Conservation (phyloP, 2,888 invertebrate species). For the Ormyrus pomaceus region DNA sequence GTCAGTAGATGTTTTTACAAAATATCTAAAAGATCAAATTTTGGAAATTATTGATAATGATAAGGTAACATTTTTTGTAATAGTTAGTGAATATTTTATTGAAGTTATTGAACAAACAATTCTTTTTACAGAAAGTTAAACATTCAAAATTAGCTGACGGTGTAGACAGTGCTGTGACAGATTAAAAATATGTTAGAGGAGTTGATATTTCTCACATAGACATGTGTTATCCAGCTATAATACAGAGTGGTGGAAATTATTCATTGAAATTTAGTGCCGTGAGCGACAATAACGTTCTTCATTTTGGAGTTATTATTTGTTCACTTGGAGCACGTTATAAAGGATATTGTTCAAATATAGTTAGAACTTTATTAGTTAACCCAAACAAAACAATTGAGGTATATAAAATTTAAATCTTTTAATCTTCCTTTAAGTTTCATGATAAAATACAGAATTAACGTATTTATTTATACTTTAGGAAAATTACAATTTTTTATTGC, state of each 20-base stretch:
- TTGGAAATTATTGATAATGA: slow-evolving; percentile 99
- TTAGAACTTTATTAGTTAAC: slow-evolving; percentile 96
- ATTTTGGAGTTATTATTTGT: slow-evolving; percentile 97
- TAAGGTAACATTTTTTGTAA: slow-evolving; percentile 78
- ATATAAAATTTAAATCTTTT: slow-evolving; percentile 33
- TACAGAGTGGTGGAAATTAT: slow-evolving; percentile 99
- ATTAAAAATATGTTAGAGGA: slow-evolving; percentile 95
- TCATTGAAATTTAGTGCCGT: slow-evolving; percentile 96
- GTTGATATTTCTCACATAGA: slow-evolving; percentile 94
- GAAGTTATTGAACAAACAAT: too few species aligned
- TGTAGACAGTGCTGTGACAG: slow-evolving; percentile 93
- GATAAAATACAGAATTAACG: neutral
- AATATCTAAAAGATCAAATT: slow-evolving; percentile 97
- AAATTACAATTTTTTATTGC: slow-evolving; percentile 94
- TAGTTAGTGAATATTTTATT: too few species aligned
- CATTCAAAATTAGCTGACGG: slow-evolving; percentile 97
- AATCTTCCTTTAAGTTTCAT: slow-evolving; percentile 1
- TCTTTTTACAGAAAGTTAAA: slow-evolving; percentile 89
- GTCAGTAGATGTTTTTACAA: slow-evolving; percentile 96
- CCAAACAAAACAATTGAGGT: slow-evolving; percentile 84
- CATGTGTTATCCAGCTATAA: slow-evolving; percentile 98
- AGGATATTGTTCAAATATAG: slow-evolving; percentile 98
- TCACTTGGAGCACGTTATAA: slow-evolving; percentile 96
- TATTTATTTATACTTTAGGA: slow-evolving; percentile 77
- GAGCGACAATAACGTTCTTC: slow-evolving; percentile 94